Conservation (phyloP, 2,888 invertebrate genomes). For the Hirtodrosophila duncani region DNA sequence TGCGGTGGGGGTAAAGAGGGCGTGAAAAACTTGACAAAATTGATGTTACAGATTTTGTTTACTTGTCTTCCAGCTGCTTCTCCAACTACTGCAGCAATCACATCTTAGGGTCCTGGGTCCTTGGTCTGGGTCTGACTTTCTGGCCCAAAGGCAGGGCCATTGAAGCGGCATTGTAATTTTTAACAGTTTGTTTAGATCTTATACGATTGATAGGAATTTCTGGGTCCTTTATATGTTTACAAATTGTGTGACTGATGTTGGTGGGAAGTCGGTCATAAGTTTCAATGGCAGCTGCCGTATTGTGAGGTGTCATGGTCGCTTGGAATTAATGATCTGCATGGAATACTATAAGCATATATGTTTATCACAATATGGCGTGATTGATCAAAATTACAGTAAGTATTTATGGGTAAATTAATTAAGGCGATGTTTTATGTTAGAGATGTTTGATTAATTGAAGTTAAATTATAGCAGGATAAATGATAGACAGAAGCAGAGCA, state of each 20-base stretch:
- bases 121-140: not conserved
- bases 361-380: too few relatives aligned
- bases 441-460: too few relatives aligned
- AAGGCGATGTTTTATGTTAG: too few relatives aligned
- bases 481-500: too few relatives aligned
- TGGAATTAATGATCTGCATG: too few relatives aligned
- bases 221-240: constrained; percentile 37
- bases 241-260: constrained; percentile 54
- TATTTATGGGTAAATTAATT: too few relatives aligned
- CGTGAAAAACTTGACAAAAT: constrained; percentile 46
- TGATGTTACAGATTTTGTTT: constrained; percentile 57
- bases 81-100: not conserved
- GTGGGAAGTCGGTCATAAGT: constrained; percentile 23
- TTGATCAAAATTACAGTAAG: too few relatives aligned
- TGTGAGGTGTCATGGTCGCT: too few relatives aligned
- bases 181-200: constrained; percentile 52
- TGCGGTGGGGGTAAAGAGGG: constrained; percentile 36
- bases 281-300: too few relatives aligned
- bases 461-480: too few relatives aligned
- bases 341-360: too few relatives aligned
- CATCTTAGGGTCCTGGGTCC: not conserved
- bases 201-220: constrained; percentile 36
- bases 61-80: constrained; percentile 16
- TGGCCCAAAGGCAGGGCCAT: constrained; percentile 12
- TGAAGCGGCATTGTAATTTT: constrained; percentile 53